These are phyloP conservation scores for Novumbra hubbsi DNA, from an alignment of 2,797 vertebrate genomes.

Conservation along the genomic window DNA sequence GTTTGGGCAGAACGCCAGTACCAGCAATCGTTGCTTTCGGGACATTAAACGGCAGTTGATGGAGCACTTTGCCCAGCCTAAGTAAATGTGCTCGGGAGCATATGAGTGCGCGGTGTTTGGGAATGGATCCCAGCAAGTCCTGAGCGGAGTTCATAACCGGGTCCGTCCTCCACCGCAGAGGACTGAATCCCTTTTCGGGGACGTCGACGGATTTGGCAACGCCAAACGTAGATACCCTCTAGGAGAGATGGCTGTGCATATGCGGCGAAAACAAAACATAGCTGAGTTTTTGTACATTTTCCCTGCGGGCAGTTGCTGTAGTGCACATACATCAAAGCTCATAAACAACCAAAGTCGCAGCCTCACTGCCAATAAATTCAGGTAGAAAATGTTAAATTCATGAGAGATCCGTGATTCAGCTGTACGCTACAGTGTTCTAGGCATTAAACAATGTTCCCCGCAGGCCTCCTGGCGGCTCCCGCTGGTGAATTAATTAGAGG, in stretches of 20 bases:
- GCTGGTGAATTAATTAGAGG: not conserved
- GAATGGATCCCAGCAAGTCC: conserved; percentile 58
- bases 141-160: conserved; percentile 31
- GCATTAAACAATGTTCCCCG: too few relatives aligned
- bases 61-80: conserved; percentile 62
- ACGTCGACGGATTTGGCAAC: not conserved
- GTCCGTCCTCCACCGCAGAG: conserved; percentile 50
- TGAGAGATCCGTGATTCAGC: too few relatives aligned
- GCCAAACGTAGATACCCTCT: not conserved
- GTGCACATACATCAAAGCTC: too few relatives aligned
- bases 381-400: too few relatives aligned
- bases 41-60: conserved; percentile 73
- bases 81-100: conserved; percentile 68
- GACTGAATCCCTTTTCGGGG: conserved; percentile 17
- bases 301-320: too few relatives aligned
- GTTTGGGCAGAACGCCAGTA: conserved; percentile 61
- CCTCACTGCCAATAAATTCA: too few relatives aligned
- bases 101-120: conserved; percentile 67
- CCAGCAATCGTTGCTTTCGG: conserved; percentile 58
- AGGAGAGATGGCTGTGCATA: not conserved
- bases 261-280: not conserved
- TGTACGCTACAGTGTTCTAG: too few relatives aligned
- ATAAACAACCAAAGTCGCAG: too few relatives aligned
- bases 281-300: too few relatives aligned
- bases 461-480: too few relatives aligned